These are phyloP conservation scores for Xestobium rufovillosum DNA, from an alignment of 2,888 invertebrate genomes.

Conservation along the genomic window DNA sequence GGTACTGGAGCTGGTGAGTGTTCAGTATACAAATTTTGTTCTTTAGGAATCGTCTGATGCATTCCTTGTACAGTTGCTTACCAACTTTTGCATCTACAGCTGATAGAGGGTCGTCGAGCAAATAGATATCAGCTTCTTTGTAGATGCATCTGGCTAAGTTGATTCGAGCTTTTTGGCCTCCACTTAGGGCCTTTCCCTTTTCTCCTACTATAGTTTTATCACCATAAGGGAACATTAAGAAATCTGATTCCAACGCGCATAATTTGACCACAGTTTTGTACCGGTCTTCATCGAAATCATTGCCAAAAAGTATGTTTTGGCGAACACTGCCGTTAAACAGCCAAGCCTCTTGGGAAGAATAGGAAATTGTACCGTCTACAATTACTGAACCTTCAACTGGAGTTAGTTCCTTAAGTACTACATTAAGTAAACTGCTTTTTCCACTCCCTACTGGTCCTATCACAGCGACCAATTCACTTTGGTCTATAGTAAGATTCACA, in stretches of 20 bases:
- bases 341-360: constrained; percentile 61
- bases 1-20: constrained; percentile 63
- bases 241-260: constrained; percentile 61
- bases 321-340: constrained; percentile 52
- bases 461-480: constrained; percentile 47
- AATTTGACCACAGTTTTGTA: constrained; percentile 56
- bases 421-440: constrained; percentile 48
- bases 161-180: constrained; percentile 79
- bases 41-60: constrained; percentile 53
- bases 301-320: constrained; percentile 75
- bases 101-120: constrained; percentile 75
- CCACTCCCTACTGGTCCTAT: constrained; percentile 66
- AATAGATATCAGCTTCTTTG: constrained; percentile 67
- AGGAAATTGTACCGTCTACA: constrained; percentile 48
- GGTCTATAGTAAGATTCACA: constrained; percentile 40
- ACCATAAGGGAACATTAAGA: constrained; percentile 65
- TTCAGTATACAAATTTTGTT: constrained; percentile 58
- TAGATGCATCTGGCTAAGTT: constrained; percentile 72
- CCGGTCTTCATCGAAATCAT: constrained; percentile 50
- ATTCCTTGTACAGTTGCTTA: constrained; percentile 63
- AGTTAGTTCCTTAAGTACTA: constrained; percentile 44
- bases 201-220: constrained; percentile 77
- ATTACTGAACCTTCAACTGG: constrained; percentile 40
- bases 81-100: constrained; percentile 76
- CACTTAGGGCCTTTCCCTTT: constrained; percentile 70